Evolutionary conservation across 2,113 vertebrate species (phyloP), one percentile per base, ranked within the genome.

Genomic region (Cairina moschata): DNA sequence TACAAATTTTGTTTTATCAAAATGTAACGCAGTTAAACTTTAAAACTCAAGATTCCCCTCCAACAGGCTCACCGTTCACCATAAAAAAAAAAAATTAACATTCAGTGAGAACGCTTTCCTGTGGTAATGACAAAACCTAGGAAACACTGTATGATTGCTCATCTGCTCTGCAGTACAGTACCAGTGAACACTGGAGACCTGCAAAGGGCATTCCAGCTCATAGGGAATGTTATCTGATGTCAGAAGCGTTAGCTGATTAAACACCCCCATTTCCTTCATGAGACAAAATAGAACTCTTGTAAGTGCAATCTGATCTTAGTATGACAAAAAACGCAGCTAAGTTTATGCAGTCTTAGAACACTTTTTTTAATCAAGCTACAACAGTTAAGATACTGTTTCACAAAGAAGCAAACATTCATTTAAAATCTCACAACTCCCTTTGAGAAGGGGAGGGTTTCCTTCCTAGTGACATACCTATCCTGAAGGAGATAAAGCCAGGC

Each of bases 351-450:
- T 83, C 95, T 72, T 93, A 34, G 22, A 92, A 81, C 40, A 50
- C 40, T 50, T 50, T 50, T 48, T 22, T 46, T 89, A 36, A 91
- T 34, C 65, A 87, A 91, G 60, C 60, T 71, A 56, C 69, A 65
- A 69, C 31, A 83, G 58, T 65, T 72, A 67, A 84, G 88, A 88
- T 54, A 73, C 17, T 4, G 20, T 81, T 95, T 91, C 69, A 93
- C 69, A 94, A 59, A 71, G 56, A 17, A 67, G 58, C 66, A 68
- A 62, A 76, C 48, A 65, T 66, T 81, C 14, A 66, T 50, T 93
- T 91, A 72, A 86, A 93, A 86, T 32, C 38, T 40, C 12, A 23
- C 32, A 81, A 22, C 87, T 92, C 91, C 92, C 71, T 94, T 94
- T 90, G 82, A 74, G 82, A 94, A 88, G 18, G 5, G 76, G 68